A percentile compares a stretch with the other conserved stretches of the same genome.
These are phyloP conservation scores for Caenorhabditis inopinata DNA, from an alignment of 1,140 invertebrate species.

Conservation along the genomic window DNA sequence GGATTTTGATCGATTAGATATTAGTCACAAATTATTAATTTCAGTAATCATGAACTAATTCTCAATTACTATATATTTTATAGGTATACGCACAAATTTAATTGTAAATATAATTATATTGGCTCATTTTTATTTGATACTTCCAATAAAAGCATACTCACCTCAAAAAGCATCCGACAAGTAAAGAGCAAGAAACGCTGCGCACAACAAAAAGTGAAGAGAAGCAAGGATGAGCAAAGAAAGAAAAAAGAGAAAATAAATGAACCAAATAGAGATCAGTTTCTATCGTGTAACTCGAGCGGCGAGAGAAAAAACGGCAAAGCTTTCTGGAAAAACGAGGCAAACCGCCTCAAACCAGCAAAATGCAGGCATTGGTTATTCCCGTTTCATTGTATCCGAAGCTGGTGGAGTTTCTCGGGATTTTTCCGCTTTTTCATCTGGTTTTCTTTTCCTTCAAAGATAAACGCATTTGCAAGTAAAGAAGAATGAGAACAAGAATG, in stretches of 20 bases:
- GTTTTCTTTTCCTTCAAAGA: neutral
- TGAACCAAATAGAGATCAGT: neutral
- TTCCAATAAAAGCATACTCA: too few relatives aligned
- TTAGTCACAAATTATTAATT: too few relatives aligned
- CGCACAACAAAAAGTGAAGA: conserved; percentile 9
- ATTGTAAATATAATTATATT: too few relatives aligned
- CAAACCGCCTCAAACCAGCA: neutral
- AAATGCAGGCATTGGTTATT: conserved; percentile 17
- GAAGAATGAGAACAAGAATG: too few relatives aligned
- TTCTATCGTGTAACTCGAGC: neutral
- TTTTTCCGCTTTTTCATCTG: neutral
- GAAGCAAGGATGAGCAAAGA: conserved; percentile 12
- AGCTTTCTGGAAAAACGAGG: conserved; percentile 8
- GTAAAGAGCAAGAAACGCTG: conserved; percentile 14
- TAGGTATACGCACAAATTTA: too few relatives aligned
- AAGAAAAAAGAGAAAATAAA: neutral
- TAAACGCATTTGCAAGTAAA: neutral
- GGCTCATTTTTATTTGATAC: too few relatives aligned
- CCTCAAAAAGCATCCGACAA: neutral
- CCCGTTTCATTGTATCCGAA: neutral
- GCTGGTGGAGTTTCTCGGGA: neutral
- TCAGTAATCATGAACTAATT: too few relatives aligned
- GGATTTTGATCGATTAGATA: too few relatives aligned
- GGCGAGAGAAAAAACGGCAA: neutral
- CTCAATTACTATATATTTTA: too few relatives aligned